phyloP scores from a whole-genome alignment of 2,797 vertebrate species.

The Buphagus erythrorhynchus region DNA sequence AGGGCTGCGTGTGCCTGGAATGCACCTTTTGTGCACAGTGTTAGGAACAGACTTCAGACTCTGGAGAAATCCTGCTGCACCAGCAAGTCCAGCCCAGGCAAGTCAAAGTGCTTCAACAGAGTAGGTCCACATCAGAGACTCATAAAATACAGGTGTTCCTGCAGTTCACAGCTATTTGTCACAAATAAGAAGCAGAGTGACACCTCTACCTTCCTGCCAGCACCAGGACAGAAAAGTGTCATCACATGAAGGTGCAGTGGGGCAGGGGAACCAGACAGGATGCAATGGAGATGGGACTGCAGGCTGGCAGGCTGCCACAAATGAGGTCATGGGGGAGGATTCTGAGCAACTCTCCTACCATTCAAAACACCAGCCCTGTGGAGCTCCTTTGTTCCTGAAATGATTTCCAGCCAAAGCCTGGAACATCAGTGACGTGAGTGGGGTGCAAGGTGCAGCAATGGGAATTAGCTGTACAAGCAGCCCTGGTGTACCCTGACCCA shows the following conservation, averaged over 20 bases:
- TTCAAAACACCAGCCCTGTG: background rate
- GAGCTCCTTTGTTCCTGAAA: background rate
- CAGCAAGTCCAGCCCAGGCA: background rate
- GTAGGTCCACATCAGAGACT: background rate
- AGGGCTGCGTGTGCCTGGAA: background rate
- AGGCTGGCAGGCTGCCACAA: background rate
- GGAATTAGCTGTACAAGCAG: background rate
- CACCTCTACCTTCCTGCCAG: background rate
- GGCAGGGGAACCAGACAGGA: background rate
- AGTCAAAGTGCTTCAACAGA: background rate
- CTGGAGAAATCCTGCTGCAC: background rate
- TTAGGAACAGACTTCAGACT: background rate
- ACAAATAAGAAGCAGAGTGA: background rate
- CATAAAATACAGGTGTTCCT: background rate
- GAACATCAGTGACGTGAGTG: fast-evolving
- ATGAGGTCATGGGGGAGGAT: background rate
- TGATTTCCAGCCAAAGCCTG: background rate
- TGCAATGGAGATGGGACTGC: background rate
- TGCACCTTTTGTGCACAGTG: fast-evolving
- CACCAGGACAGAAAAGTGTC: background rate
- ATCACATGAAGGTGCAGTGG: background rate
- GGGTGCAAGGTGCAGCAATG: background rate
- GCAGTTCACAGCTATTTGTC: background rate
- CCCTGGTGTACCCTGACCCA: background rate
- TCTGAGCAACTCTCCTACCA: background rate